Evolutionary conservation across 2,113 vertebrate species (phyloP).

Genomic region (Brevimyrus niger): DNA sequence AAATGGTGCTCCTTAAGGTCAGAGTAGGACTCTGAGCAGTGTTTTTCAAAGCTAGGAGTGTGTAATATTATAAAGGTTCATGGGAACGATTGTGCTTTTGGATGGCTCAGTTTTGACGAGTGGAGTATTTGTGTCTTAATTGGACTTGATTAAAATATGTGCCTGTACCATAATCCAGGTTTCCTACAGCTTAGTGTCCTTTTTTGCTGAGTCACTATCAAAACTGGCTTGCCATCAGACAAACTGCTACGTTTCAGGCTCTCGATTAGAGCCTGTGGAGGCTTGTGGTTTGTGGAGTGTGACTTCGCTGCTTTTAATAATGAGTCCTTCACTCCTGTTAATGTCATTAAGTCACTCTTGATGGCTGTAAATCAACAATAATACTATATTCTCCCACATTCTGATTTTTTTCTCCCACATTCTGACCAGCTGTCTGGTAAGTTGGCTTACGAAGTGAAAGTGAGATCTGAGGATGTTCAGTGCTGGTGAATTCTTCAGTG

Average conservation of each 20-base stretch:
- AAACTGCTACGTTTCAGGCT: neutral
- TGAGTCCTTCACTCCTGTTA: neutral
- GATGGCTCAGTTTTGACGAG: neutral
- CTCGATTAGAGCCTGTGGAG: neutral
- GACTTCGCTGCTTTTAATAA: neutral
- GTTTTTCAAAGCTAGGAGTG: neutral
- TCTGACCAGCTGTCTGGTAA: neutral
- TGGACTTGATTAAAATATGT: neutral
- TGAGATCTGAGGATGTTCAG: neutral
- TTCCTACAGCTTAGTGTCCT: neutral
- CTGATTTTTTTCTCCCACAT: neutral
- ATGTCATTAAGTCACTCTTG: neutral
- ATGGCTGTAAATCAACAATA: neutral
- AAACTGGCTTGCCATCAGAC: neutral
- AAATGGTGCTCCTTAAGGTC: slow-evolving; percentile 1
- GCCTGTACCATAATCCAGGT: neutral
- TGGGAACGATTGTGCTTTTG: neutral
- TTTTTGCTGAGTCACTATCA: slow-evolving; percentile 3
- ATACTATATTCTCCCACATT: neutral
- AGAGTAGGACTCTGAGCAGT: neutral
- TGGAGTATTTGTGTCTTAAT: neutral
- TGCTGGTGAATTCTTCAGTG: neutral
- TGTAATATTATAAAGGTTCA: neutral
- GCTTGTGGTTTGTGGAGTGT: neutral
- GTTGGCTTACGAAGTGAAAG: neutral